These are phyloP conservation scores for Ephydatia muelleri DNA, from an alignment of 37 sponge, comb jelly and placozoan species.

Conservation along the genomic window DNA sequence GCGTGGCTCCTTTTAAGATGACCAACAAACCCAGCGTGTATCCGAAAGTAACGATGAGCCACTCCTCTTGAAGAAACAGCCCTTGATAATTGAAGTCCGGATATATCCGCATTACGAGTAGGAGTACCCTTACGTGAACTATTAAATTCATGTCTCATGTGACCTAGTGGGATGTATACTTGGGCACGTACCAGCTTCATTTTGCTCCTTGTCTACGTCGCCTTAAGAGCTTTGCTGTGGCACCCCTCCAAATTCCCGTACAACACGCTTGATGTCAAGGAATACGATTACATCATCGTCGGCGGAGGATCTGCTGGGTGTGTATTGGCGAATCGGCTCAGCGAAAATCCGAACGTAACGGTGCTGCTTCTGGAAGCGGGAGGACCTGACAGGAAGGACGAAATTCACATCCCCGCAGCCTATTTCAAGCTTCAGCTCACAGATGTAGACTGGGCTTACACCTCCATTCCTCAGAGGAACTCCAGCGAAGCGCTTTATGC, in stretches of 20 bases:
- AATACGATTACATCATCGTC: conserved; percentile 76
- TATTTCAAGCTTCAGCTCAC: conserved; percentile 13
- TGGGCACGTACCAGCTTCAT: background rate
- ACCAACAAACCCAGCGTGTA: too few relatives aligned
- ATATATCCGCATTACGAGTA: too few relatives aligned
- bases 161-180: background rate
- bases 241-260: background rate
- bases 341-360: conserved; percentile 55
- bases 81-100: too few relatives aligned
- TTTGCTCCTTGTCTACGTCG: background rate
- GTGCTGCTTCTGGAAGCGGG: conserved; percentile 81
- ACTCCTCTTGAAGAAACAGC: too few relatives aligned
- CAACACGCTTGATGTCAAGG: background rate
- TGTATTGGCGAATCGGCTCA: conserved; percentile 77
- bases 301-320: conserved; percentile 84
- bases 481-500: conserved; percentile 22
- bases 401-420: conserved; percentile 28
- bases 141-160: too few relatives aligned
- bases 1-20: too few relatives aligned
- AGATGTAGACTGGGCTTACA: conserved; percentile 73
- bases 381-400: conserved; percentile 32
- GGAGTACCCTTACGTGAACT: too few relatives aligned
- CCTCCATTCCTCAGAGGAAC: conserved; percentile 51
- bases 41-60: too few relatives aligned
- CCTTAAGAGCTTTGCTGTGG: background rate